Base-by-base conservation (phyloP, 2,888 invertebrate species). In the Oligia strigilis region DNA sequence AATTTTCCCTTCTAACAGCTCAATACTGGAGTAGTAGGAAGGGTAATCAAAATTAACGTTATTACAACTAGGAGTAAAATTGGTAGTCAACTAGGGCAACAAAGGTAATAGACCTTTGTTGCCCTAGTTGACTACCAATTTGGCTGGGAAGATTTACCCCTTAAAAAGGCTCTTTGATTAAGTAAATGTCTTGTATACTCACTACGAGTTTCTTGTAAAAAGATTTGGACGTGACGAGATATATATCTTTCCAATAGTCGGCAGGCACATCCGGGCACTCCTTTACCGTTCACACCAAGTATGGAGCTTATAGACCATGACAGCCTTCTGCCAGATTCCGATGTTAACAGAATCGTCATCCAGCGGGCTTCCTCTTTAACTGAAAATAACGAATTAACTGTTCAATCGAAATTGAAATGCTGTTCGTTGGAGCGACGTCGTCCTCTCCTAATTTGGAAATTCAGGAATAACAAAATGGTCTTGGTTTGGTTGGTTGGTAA, bases 241-340 rank as follows among this genome's bases (percentile, higher is more conserved):
- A 95, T 82, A 77, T 92, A 94, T 1, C 89, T 90, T 82, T 95
- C 95, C 8, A 95, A 60, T 9, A 95, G 88, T 0, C 89, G 88
- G 80, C 95, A 95, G 2, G 94, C 92, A 72, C 88, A 90, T 0
- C 92, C 94, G 4, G 94, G 92, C 4, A 95, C 90, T 5, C 95
- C 95, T 62, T 89, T 84, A 1, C 70, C 52, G 23, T 82, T 67
- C n/a, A 91, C 91, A 0, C 89, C 88, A 4, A 94, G 86, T 4
- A 84, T n/a, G 0, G n/a, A 19, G 80, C 92, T 90, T 66, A 93
- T 77, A 8, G 80, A 86, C 94, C 95, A 95, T 23, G 94, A 72
- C 2, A 87, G 78, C 3, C 95, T 91, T 87, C 86, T 1, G 83
- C 78, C 0, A 73, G 71, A 36, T 87, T 83, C 40, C 6, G 72